phyloP scores from a whole-genome alignment of 2,113 vertebrate genomes.

The Neotoma lepida region DNA sequence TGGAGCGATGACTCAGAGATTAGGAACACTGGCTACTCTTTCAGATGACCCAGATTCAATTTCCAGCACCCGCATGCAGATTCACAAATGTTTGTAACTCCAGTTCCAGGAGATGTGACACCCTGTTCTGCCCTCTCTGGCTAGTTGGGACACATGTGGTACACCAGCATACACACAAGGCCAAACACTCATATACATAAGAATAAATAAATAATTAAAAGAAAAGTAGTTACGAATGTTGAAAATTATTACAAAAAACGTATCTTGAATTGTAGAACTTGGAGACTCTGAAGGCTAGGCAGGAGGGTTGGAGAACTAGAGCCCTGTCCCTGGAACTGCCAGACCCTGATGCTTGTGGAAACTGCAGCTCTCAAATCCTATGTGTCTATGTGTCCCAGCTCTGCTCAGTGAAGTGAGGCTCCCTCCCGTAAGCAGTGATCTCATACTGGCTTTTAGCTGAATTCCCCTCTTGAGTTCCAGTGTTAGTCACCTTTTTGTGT shows the following conservation, averaged over 20 bases:
- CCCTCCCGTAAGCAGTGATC: background rate
- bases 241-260: conserved; percentile 16
- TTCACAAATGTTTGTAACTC: background rate
- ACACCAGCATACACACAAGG: background rate
- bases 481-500: background rate
- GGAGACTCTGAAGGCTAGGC: background rate
- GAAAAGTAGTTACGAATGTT: background rate
- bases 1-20: background rate
- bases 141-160: background rate
- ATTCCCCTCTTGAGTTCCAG: background rate
- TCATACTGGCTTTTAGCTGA: background rate
- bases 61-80: too few relatives aligned
- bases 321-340: background rate
- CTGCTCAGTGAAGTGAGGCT: background rate
- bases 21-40: background rate
- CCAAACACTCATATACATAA: background rate
- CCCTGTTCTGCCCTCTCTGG: background rate
- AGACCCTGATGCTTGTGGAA: background rate
- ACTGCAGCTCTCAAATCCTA: background rate
- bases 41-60: background rate
- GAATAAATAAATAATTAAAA: background rate
- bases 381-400: background rate
- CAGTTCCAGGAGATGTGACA: background rate
- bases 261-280: background rate
- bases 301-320: background rate